phyloP scores from a whole-genome alignment of 2,113 vertebrate genomes.

The Ursus arctos region DNA sequence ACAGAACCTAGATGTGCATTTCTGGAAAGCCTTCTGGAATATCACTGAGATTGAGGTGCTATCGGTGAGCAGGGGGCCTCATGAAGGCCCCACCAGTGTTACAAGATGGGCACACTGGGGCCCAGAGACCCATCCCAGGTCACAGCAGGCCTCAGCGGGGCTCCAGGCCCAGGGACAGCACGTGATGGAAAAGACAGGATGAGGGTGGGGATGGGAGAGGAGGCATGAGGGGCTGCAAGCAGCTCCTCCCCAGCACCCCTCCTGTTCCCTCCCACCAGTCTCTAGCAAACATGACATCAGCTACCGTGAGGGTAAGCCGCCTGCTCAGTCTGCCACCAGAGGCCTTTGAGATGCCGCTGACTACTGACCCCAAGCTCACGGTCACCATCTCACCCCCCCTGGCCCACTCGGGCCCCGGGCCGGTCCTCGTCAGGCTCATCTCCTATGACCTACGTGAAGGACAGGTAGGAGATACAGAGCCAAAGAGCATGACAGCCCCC shows the following conservation, averaged over 20 bases:
- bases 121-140: not conserved
- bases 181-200: not conserved
- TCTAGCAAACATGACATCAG: slow-evolving; percentile 93
- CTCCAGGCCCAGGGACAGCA: not conserved
- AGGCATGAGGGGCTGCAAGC: not conserved
- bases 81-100: not conserved
- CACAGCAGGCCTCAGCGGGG: not conserved
- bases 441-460: slow-evolving; percentile 94
- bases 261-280: slow-evolving; percentile 84
- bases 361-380: slow-evolving; percentile 86
- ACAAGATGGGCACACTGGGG: not conserved
- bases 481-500: rapidly evolving
- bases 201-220: not conserved
- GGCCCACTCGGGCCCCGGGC: slow-evolving; percentile 91
- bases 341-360: slow-evolving; percentile 92
- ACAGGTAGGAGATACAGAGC: slow-evolving; percentile 91
- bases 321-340: slow-evolving; percentile 90
- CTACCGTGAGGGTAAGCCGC: slow-evolving; percentile 92
- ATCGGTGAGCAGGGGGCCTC: slow-evolving; percentile 86
- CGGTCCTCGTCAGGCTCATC: slow-evolving; percentile 93
- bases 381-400: slow-evolving; percentile 91
- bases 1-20: slow-evolving; percentile 95
- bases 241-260: not conserved
- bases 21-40: slow-evolving; percentile 97
- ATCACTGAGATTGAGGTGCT: slow-evolving; percentile 94